Evolutionary conservation across 2,797 vertebrate genomes (phyloP), one percentile per base, ranked within the genome.

Genomic region (Crax fasciolata): DNA sequence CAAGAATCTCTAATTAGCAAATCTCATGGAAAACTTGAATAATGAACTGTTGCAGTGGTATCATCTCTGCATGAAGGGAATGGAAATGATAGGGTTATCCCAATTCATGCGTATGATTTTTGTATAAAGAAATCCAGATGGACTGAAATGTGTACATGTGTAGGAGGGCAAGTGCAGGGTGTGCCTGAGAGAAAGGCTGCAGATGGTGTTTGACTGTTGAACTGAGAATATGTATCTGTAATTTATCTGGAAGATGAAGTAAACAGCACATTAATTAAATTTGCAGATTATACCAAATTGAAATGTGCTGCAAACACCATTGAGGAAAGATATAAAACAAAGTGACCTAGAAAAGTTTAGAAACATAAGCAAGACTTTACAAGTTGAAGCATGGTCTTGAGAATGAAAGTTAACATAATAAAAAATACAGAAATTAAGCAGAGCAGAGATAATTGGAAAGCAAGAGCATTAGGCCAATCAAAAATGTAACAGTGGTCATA

Each of bases 211-310:
- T 97, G 95, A 96, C 94, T 96, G 91, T 94, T 96, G 94, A 96
- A 97, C 94, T 97, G 94, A 94, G 92, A 96, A 91, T 97, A 93
- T 68, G 77, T 95, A 96, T 96, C 93, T 96, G 90, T 81, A 96
- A 92, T 96, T 96, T 96, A 96, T 95, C 94, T 96, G 77, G 65
- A 94, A 95, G 94, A 95, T 81, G 93, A 96, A 61, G 94, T 96
- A 97, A 97, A 95, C 93, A 96, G n/a, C 77, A 85, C 72, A 96
- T 95, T 97, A 97, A 96, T 97, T 97, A 96, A 96, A 96, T 93
- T 88, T 95, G 80, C 78, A 94, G 90, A 96, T 95, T 81, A 96
- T 91, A 97, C 84, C 59, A 96, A 96, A 89, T 70, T 84, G 46
- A 38, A 96, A 91, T 70, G 32, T 84, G 74, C 85, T 95, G 30